phyloP scores from a whole-genome alignment of 2,888 invertebrate genomes.

The Mythimna loreyi region DNA sequence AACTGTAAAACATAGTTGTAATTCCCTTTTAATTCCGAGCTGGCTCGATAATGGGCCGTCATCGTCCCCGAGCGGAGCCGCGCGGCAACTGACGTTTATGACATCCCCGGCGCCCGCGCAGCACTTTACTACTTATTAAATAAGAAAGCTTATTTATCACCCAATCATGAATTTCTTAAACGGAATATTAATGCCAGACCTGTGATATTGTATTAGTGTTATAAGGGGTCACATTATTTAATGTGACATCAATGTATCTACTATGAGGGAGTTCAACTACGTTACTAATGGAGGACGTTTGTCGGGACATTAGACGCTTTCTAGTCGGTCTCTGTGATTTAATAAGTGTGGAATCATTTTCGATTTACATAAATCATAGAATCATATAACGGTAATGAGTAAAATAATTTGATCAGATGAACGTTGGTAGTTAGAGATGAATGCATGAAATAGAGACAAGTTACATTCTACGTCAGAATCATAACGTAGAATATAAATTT shows the following conservation, averaged over 20 bases:
- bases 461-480: neutral
- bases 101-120: slow-evolving; percentile 60
- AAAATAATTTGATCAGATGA: slow-evolving; percentile 25
- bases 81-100: slow-evolving; percentile 50
- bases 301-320: slow-evolving; percentile 43
- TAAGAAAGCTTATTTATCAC: slow-evolving; percentile 59
- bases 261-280: slow-evolving; percentile 15
- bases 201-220: slow-evolving; percentile 35
- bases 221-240: slow-evolving; percentile 34
- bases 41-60: slow-evolving; percentile 38
- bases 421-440: neutral
- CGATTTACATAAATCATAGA: slow-evolving; percentile 30
- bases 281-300: slow-evolving; percentile 16
- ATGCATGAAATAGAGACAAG: slow-evolving; percentile 1
- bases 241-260: slow-evolving; percentile 33
- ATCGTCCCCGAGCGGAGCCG: slow-evolving; percentile 36
- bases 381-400: slow-evolving; percentile 11
- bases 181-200: slow-evolving; percentile 34
- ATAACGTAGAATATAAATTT: no score
- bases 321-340: slow-evolving; percentile 29
- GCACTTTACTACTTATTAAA: slow-evolving; percentile 56
- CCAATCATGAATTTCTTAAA: slow-evolving; percentile 56
- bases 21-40: slow-evolving; percentile 51
- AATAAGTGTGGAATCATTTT: slow-evolving; percentile 33
- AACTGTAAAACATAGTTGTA: slow-evolving; percentile 61